Conservation (phyloP, 2,888 invertebrate genomes). For the Liodrosophila aerea region DNA sequence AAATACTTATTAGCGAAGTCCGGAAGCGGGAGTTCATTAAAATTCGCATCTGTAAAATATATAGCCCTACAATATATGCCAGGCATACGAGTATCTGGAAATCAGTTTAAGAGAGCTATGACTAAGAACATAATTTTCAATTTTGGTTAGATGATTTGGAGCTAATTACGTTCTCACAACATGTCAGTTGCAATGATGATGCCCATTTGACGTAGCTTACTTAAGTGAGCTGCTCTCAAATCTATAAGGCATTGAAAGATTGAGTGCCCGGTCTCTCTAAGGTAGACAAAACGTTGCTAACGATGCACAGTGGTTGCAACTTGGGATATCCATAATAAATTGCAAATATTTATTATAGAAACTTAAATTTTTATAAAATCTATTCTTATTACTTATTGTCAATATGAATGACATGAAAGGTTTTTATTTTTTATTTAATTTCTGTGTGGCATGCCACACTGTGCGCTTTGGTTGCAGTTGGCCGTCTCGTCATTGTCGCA, state of each 20-base stretch:
- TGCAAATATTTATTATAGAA: background rate
- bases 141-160: conserved; percentile 9
- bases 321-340: background rate
- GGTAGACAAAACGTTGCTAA: conserved; percentile 39
- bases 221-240: conserved; percentile 43
- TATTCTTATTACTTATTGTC: background rate
- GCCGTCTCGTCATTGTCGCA: conserved; percentile 71
- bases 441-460: conserved; percentile 16
- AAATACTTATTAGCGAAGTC: too few species aligned
- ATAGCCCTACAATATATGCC: too few species aligned
- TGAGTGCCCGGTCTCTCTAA: conserved; percentile 38
- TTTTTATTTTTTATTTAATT: too few species aligned
- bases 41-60: too few species aligned
- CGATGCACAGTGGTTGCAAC: conserved; percentile 43
- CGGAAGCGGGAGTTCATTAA: too few species aligned
- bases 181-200: conserved; percentile 56
- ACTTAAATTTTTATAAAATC: background rate
- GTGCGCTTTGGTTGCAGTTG: conserved; percentile 32
- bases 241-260: conserved; percentile 41
- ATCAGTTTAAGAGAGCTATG: too few species aligned
- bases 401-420: too few species aligned
- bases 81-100: too few species aligned
- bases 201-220: conserved; percentile 30
- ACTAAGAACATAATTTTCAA: background rate
- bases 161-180: conserved; percentile 65